A percentile compares a stretch with the other conserved stretches of the same genome.
Evolutionary conservation across 1,140 invertebrate species (phyloP).

Genomic region (Diabrotica undecimpunctata): DNA sequence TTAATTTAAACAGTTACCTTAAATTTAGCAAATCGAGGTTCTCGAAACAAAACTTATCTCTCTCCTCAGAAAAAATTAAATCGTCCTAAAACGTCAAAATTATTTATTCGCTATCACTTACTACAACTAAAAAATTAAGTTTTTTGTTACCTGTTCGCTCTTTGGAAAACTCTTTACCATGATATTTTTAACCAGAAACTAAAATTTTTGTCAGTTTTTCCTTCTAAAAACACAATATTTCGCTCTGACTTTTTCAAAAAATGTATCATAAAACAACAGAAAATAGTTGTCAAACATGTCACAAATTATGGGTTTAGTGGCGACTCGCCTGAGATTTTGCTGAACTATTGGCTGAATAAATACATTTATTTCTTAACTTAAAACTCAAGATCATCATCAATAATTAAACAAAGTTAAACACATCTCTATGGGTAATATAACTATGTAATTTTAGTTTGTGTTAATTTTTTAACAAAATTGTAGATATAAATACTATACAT

Average conservation of each 20-base stretch:
- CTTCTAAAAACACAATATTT: slow-evolving; percentile 13
- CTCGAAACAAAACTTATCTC: slow-evolving; percentile 28
- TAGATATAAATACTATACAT: no score
- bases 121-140: not conserved
- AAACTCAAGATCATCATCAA: no score
- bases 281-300: slow-evolving; percentile 19
- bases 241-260: slow-evolving; percentile 10
- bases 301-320: not conserved
- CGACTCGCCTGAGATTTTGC: no score
- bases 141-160: slow-evolving; percentile 23
- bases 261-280: slow-evolving; percentile 14
- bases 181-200: slow-evolving; percentile 19
- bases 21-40: slow-evolving; percentile 36
- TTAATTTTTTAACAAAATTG: no score
- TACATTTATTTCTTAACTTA: no score
- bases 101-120: not conserved
- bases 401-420: no score
- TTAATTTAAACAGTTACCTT: slow-evolving; percentile 22
- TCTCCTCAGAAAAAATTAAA: slow-evolving; percentile 21
- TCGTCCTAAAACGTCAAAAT: slow-evolving; percentile 16
- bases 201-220: slow-evolving; percentile 12
- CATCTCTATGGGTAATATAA: no score
- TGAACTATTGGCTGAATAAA: no score
- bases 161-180: slow-evolving; percentile 33
- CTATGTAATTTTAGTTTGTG: no score